These are phyloP conservation scores for Drosophila subsilvestris DNA, from an alignment of 2,888 invertebrate species.

Conservation along the genomic window DNA sequence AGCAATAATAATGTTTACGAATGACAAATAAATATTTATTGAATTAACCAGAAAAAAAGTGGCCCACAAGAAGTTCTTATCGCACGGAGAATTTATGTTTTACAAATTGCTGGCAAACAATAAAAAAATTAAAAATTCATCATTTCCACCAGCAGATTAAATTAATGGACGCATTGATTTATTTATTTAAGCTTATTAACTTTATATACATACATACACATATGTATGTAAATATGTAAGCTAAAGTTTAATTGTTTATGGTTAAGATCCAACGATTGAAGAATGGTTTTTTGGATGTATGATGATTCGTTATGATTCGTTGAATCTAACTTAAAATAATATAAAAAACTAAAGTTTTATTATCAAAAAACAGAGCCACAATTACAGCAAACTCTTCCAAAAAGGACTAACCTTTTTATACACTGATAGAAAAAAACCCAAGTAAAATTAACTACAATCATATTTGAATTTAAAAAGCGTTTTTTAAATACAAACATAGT, in stretches of 20 bases:
- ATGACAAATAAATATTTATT: slow-evolving; percentile 51
- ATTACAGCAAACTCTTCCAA: no score
- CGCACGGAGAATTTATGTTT: slow-evolving; percentile 14
- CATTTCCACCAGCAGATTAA: background rate
- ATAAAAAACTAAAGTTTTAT: no score
- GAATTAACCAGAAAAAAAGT: slow-evolving; percentile 33
- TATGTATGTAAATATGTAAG: background rate
- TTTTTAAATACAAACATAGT: no score
- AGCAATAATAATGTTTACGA: slow-evolving; percentile 49
- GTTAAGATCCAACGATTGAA: background rate
- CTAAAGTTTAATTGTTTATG: background rate
- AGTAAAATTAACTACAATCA: no score
- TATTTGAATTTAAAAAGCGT: no score
- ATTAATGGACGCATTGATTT: background rate
- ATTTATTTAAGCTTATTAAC: background rate
- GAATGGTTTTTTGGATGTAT: background rate
- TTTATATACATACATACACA: background rate
- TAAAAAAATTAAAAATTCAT: background rate
- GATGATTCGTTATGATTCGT: background rate
- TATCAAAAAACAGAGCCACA: no score
- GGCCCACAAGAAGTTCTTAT: slow-evolving; percentile 9
- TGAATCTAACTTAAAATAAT: no score
- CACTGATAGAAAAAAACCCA: no score
- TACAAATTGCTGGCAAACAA: slow-evolving; percentile 2
- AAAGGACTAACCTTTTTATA: no score